Evolutionary conservation across 1,140 invertebrate genomes (phyloP).

Genomic region (Eumeta japonica): DNA sequence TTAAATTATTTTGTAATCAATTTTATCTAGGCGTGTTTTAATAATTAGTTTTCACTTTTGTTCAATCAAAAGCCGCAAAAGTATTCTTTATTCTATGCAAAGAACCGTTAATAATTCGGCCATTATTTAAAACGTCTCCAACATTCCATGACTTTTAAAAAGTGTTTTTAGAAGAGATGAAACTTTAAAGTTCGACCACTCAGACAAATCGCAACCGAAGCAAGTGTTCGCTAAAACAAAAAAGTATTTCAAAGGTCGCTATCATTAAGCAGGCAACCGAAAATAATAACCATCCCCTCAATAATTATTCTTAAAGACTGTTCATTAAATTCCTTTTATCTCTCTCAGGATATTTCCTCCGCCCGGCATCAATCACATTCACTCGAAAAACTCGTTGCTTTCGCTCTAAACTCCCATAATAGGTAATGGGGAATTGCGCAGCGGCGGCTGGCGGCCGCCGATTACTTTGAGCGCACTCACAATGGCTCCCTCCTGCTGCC

Average conservation of each 20-base stretch:
- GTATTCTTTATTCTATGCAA: too few species aligned
- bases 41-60: slow-evolving; percentile 34
- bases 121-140: too few species aligned
- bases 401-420: slow-evolving; percentile 59
- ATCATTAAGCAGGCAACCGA: slow-evolving; percentile 47
- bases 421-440: slow-evolving; percentile 53
- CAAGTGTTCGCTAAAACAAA: too few species aligned
- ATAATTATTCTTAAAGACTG: slow-evolving; percentile 58
- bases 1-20: slow-evolving; percentile 53
- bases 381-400: slow-evolving; percentile 56
- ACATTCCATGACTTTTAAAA: too few species aligned
- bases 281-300: slow-evolving; percentile 56
- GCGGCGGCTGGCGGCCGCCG: slow-evolving; percentile 43
- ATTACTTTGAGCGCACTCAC: slow-evolving; percentile 51
- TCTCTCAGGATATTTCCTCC: slow-evolving; percentile 53
- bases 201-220: too few species aligned
- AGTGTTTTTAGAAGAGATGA: too few species aligned
- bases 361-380: slow-evolving; percentile 55
- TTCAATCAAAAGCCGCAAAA: too few species aligned
- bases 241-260: slow-evolving; percentile 46
- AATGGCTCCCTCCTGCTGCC: slow-evolving; percentile 44
- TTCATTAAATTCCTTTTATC: slow-evolving; percentile 59
- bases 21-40: slow-evolving; percentile 42
- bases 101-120: too few species aligned
- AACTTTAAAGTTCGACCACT: too few species aligned